Percentiles rank a stretch among this genome's conserved stretches.
These are phyloP conservation scores for Macroramphosus scolopax DNA, from an alignment of 2,797 vertebrate genomes.

Conservation along the genomic window DNA sequence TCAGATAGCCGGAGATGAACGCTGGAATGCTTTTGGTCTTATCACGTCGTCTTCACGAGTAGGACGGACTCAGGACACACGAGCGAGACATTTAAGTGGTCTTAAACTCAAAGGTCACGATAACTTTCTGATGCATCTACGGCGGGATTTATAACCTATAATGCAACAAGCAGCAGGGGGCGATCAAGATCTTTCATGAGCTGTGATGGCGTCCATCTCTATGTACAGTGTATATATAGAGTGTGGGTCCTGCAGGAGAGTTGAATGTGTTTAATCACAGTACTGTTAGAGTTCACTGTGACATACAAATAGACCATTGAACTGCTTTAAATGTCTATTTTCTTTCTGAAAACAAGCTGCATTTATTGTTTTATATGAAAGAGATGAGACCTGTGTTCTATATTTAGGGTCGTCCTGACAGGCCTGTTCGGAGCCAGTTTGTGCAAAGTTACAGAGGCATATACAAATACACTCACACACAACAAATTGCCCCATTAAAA, in stretches of 20 bases:
- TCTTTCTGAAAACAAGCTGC: constrained; percentile 11
- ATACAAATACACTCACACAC: too few species aligned
- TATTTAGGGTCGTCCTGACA: constrained; percentile 19
- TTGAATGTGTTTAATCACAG: constrained; percentile 8
- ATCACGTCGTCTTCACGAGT: constrained; percentile 52
- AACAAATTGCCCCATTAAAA: constrained; percentile 12
- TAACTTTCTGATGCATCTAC: too few species aligned
- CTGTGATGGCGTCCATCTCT: too few species aligned
- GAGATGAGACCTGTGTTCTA: not conserved
- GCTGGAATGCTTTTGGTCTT: constrained; percentile 67
- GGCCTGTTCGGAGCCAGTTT: constrained; percentile 12
- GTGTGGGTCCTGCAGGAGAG: too few species aligned
- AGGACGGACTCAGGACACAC: too few species aligned
- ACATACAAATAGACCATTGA: constrained; percentile 9
- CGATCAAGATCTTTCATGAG: too few species aligned
- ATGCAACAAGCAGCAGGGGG: too few species aligned
- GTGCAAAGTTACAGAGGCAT: constrained; percentile 5
- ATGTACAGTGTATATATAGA: too few species aligned
- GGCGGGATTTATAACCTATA: too few species aligned
- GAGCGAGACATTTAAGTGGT: too few species aligned
- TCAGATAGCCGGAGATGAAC: constrained; percentile 51
- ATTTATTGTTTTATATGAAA: constrained; percentile 13
- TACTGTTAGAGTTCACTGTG: not conserved
- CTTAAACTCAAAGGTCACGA: too few species aligned
- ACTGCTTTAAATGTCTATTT: constrained; percentile 4